Percentiles rank a stretch among this genome's conserved stretches.
phyloP scores from a whole-genome alignment of 2,113 vertebrate genomes.

The Bubo scandiacus region DNA sequence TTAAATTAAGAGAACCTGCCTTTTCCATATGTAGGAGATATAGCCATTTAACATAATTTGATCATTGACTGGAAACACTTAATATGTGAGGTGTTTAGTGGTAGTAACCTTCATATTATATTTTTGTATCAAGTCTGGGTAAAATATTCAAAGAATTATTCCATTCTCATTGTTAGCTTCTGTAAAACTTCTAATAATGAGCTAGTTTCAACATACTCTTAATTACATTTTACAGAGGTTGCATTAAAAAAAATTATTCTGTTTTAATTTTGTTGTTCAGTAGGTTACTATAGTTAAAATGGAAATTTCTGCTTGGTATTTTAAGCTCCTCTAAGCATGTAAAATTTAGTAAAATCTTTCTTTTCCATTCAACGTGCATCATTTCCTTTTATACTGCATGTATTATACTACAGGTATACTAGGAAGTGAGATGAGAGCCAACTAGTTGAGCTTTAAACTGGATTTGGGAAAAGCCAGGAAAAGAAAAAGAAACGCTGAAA shows the following conservation, averaged over 20 bases:
- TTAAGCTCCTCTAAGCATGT: neutral
- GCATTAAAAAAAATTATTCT: neutral
- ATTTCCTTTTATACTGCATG: neutral
- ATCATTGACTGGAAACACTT: slow-evolving; percentile 15
- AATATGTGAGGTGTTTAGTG: neutral
- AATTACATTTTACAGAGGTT: slow-evolving; percentile 24
- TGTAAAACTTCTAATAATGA: neutral
- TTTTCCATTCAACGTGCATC: neutral
- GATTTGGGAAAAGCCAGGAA: neutral
- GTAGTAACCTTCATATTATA: neutral
- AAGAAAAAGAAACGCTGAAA: neutral
- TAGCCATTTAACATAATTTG: neutral
- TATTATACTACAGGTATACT: neutral
- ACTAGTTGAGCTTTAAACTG: neutral
- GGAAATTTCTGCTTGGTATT: neutral
- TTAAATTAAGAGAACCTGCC: slow-evolving; percentile 10
- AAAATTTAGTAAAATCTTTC: neutral
- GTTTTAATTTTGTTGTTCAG: neutral
- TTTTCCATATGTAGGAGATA: slow-evolving; percentile 29
- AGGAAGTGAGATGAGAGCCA: neutral
- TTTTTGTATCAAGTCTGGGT: neutral
- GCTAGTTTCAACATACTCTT: slow-evolving; percentile 29
- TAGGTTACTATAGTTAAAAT: neutral
- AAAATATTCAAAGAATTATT: slow-evolving; percentile 21
- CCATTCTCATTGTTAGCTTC: slow-evolving; percentile 2